phyloP scores from a whole-genome alignment of 2,113 vertebrate species.

The Microtus montanus region DNA sequence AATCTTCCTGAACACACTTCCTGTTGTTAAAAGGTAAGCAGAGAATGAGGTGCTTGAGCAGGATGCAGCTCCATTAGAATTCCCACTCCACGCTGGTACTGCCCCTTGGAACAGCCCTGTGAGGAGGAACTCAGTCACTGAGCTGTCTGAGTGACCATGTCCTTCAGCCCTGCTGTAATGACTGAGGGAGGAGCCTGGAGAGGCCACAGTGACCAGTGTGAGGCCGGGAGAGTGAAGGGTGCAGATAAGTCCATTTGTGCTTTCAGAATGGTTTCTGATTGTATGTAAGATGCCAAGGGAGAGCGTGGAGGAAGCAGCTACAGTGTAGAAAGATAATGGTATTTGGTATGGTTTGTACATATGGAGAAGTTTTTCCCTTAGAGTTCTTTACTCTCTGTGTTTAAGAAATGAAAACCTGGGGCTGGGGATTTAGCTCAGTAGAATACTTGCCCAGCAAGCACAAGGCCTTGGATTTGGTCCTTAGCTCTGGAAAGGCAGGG shows the following conservation, averaged over 20 bases:
- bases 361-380: neutral
- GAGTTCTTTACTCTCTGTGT: neutral
- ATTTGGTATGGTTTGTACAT: neutral
- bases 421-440: neutral
- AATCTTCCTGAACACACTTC: slow-evolving; percentile 3
- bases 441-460: no score
- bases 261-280: neutral
- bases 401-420: neutral
- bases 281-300: neutral
- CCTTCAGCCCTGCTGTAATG: neutral
- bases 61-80: neutral
- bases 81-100: neutral
- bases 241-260: neutral
- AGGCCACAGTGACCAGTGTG: neutral
- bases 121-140: neutral
- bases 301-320: neutral
- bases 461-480: neutral
- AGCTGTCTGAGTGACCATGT: neutral
- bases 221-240: neutral
- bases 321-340: no score
- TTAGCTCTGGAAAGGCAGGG: neutral
- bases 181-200: neutral
- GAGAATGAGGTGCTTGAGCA: slow-evolving; percentile 32
- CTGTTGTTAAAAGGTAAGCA: neutral
- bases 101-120: neutral